A percentile compares a stretch with the other conserved stretches of the same genome.
Conservation (phyloP, 2,113 vertebrate species). For the Platichthys stellatus region DNA sequence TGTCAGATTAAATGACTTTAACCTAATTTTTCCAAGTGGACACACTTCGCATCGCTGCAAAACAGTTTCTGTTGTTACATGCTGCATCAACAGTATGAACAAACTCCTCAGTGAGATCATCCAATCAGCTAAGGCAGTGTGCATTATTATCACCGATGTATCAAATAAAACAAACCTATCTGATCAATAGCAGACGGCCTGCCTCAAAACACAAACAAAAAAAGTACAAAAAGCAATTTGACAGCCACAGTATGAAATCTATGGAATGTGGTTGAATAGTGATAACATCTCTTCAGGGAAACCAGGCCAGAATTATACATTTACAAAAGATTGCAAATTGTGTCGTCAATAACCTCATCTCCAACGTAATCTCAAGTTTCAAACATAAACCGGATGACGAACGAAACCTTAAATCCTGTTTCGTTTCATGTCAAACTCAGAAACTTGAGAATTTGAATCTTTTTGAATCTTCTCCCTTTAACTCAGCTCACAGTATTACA, state of each 20-base stretch:
- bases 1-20: slow-evolving; percentile 29
- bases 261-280: slow-evolving; percentile 27
- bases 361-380: slow-evolving; percentile 23
- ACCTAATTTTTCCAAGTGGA: slow-evolving; percentile 13
- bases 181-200: slow-evolving; percentile 16
- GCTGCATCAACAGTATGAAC: slow-evolving; percentile 59
- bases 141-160: slow-evolving; percentile 71
- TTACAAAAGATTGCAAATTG: slow-evolving; percentile 45
- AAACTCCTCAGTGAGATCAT: slow-evolving; percentile 73
- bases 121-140: slow-evolving; percentile 88
- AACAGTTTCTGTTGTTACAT: slow-evolving; percentile 50
- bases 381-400: slow-evolving; percentile 40
- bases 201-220: slow-evolving; percentile 17
- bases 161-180: slow-evolving; percentile 58
- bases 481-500: slow-evolving; percentile 97
- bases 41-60: slow-evolving; percentile 16
- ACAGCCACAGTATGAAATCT: slow-evolving; percentile 58
- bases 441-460: slow-evolving; percentile 18
- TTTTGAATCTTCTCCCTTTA: slow-evolving; percentile 85
- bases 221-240: slow-evolving; percentile 54
- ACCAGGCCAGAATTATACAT: too few relatives aligned
- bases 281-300: slow-evolving; percentile 24
- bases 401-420: slow-evolving; percentile 31
- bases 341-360: slow-evolving; percentile 27
- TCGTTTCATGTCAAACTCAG: slow-evolving; percentile 12